Percentiles rank a stretch among this genome's conserved stretches.
phyloP scores from a whole-genome alignment of 2,888 invertebrate species.

The Carterocephalus palaemon region DNA sequence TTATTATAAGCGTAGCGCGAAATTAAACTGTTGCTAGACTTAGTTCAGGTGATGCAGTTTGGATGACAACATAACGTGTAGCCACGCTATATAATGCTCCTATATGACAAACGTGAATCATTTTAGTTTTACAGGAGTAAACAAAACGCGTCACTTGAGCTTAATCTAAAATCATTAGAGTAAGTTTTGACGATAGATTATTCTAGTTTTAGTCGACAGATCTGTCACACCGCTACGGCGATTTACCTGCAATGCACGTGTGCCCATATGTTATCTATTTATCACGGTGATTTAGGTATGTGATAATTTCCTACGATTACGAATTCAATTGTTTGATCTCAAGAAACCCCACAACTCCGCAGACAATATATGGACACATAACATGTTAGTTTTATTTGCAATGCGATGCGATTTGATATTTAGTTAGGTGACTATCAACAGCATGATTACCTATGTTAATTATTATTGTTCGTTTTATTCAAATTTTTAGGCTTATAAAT shows the following conservation, averaged over 20 bases:
- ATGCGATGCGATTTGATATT: conserved; percentile 30
- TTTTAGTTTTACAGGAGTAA: neutral
- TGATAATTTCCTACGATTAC: conserved; percentile 5
- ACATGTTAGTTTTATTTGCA: conserved; percentile 14
- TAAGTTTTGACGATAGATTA: conserved; percentile 66
- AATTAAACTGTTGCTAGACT: conserved; percentile 47
- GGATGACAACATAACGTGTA: too few species aligned
- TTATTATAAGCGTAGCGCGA: conserved; percentile 62
- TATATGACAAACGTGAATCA: too few species aligned
- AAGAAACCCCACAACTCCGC: neutral
- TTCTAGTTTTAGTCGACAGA: conserved; percentile 66
- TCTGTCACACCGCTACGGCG: conserved; percentile 70
- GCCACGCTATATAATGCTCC: too few species aligned
- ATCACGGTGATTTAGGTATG: neutral
- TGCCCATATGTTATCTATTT: conserved; percentile 44
- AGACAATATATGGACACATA: conserved; percentile 22
- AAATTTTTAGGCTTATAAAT: neutral
- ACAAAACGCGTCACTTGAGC: conserved; percentile 30
- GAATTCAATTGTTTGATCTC: conserved; percentile 14
- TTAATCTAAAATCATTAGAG: conserved; percentile 36
- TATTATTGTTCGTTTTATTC: too few species aligned
- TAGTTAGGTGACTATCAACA: neutral
- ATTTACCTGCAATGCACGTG: conserved; percentile 55
- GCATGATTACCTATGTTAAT: too few species aligned
- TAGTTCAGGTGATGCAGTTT: conserved; percentile 39